These are phyloP conservation scores for Acanthiza pusilla DNA, from an alignment of 2,797 vertebrate genomes.

Conservation along the genomic window DNA sequence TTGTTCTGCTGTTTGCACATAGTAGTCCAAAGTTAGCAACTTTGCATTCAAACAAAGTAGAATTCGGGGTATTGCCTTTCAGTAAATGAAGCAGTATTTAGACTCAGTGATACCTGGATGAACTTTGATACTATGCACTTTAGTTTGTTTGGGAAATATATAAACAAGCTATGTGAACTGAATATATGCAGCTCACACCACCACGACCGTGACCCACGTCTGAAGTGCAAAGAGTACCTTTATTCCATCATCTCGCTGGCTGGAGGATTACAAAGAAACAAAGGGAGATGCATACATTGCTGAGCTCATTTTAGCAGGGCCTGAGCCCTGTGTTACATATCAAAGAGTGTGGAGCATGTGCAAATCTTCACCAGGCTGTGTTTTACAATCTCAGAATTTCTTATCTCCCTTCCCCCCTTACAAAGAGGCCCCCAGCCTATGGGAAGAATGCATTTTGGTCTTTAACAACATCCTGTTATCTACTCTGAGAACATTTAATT, in stretches of 20 bases:
- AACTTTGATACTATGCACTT: neutral
- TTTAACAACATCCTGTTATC: neutral
- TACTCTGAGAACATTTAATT: neutral
- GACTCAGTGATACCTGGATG: neutral
- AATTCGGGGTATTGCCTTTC: neutral
- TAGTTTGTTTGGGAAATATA: neutral
- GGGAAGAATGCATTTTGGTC: neutral
- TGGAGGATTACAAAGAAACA: neutral
- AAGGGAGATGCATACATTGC: neutral
- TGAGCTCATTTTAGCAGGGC: neutral
- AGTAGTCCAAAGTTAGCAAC: neutral
- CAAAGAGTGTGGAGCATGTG: neutral
- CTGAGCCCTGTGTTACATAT: neutral
- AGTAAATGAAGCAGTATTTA: neutral
- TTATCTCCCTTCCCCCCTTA: neutral
- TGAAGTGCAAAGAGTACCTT: neutral
- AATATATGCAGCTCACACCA: neutral
- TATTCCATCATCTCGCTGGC: neutral
- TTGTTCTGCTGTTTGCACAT: neutral
- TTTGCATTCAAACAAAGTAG: neutral
- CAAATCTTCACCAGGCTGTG: neutral
- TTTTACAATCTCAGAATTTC: neutral
- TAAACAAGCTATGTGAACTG: neutral
- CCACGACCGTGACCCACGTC: neutral
- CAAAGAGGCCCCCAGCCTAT: neutral